Percentiles rank a stretch among this genome's conserved stretches.
phyloP scores from a whole-genome alignment of 2,888 invertebrate genomes.

The Scelioninae gen. 1 region DNA sequence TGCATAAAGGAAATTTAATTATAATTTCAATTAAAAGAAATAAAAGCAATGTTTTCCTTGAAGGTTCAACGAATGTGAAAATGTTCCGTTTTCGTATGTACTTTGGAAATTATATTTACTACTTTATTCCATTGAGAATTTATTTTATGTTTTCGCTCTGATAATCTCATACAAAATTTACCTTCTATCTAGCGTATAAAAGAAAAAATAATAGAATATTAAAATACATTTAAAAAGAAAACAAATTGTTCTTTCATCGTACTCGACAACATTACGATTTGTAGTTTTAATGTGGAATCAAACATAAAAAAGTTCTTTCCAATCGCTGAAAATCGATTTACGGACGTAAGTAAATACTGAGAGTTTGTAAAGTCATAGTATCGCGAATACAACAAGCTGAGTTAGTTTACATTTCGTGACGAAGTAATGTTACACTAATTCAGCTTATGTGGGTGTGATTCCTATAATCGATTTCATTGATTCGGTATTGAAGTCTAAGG shows the following conservation, averaged over 20 bases:
- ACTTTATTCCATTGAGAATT: no score
- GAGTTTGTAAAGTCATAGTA: slow-evolving; percentile 35
- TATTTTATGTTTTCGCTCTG: no score
- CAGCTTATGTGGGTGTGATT: slow-evolving; percentile 50
- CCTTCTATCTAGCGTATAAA: no score
- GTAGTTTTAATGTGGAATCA: slow-evolving; percentile 36
- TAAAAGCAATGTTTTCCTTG: neutral
- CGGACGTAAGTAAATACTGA: slow-evolving; percentile 25
- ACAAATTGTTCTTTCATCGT: slow-evolving; percentile 4
- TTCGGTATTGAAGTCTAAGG: slow-evolving; percentile 20
- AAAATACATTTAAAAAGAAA: no score
- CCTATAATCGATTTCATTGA: slow-evolving; percentile 42
- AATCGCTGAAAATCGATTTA: slow-evolving; percentile 33
- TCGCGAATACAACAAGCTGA: slow-evolving; percentile 23
- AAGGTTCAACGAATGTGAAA: slow-evolving; percentile 1
- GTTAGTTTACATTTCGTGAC: slow-evolving; percentile 57
- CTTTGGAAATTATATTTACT: no score
- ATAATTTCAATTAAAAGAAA: slow-evolving; percentile 7
- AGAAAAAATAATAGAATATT: no score
- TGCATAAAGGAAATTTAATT: slow-evolving; percentile 9
- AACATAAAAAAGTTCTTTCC: slow-evolving; percentile 21
- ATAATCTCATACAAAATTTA: no score
- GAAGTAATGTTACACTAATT: slow-evolving; percentile 47
- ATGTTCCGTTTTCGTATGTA: neutral
- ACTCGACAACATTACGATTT: neutral